Evolutionary conservation across 2,888 invertebrate genomes (phyloP), one percentile per base, ranked within the genome.

Genomic region (Polymixis flavicincta): DNA sequence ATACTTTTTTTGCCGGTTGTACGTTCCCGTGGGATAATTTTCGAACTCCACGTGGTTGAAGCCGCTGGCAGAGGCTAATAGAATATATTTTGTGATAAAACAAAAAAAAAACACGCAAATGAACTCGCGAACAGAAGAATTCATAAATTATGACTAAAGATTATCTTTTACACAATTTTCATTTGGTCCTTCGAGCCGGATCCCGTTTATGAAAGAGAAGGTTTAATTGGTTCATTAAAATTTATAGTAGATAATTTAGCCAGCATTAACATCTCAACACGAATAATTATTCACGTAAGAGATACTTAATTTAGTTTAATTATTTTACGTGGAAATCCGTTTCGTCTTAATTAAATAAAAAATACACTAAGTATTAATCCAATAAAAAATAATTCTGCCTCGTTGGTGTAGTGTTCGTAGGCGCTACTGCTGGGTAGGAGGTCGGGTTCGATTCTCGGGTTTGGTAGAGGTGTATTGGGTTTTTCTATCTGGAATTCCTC

Each of bases 151-250:
- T n/a, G 42, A 42, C 42, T 9, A 42, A 42, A 42, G 42, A 28
- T 60, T 13, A 14, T 25, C 1, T 19, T 9, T n/a, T 60, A 60
- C 9, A 45, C 25, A 0, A 66, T 67, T 77, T 76, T 45, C 0
- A 60, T 69, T 59, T 65, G 68, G 78, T 74, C 74, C 65, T 78
- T 74, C 42, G 67, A 71, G 68, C 2, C 70, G 70, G 54, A 75
- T 66, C 11, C 22, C 1, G 14, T 19, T 73, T 37, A 17, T 25
- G 42, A 45, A 25, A 19, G n/a, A n/a, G 54, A 22, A 45, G 45
- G 25, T 19, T 54, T 45, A 22, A 66, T 54, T 61, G 48, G 8
- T 37, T 42, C 19, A 19, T 48, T 42, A 50, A 55, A 22, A n/a
- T 28, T 6, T 48, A 55, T 17, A 25, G 13, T 37, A 59, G n/a